A percentile compares a stretch with the other conserved stretches of the same genome.
Conservation (phyloP, 2,113 vertebrate genomes). For the Antennarius striatus region DNA sequence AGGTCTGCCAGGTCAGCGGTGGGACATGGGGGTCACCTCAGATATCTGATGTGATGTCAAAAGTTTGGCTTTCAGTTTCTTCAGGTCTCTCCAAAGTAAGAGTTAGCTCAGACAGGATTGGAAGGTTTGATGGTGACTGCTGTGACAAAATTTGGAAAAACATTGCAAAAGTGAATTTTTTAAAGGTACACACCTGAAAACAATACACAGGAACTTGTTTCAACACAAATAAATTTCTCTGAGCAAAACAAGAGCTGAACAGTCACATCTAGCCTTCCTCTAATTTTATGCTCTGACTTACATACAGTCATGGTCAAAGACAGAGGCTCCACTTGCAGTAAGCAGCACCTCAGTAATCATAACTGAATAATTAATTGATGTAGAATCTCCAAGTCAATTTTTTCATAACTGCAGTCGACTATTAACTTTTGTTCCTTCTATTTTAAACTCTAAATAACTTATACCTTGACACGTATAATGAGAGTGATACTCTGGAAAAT, state of each 20-base stretch:
- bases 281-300: neutral
- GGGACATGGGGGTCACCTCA: constrained; percentile 54
- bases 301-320: neutral
- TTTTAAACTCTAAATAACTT: neutral
- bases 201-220: neutral
- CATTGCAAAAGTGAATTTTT: neutral
- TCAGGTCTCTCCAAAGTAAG: constrained; percentile 8
- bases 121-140: constrained; percentile 9
- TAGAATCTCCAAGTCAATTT: too few relatives aligned
- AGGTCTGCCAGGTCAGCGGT: constrained; percentile 57
- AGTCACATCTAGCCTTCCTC: neutral
- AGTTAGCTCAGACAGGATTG: constrained; percentile 3
- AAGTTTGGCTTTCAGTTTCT: constrained; percentile 18
- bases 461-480: neutral
- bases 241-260: too few relatives aligned
- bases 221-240: neutral
- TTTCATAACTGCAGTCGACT: too few relatives aligned
- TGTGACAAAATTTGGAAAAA: constrained; percentile 6
- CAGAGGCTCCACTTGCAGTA: neutral
- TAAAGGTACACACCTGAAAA: neutral
- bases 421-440: too few relatives aligned
- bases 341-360: neutral
- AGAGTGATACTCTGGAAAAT: neutral
- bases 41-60: constrained; percentile 53
- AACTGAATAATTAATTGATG: neutral